Evolutionary conservation across 2,113 vertebrate genomes (phyloP), one percentile per base, ranked within the genome.

Genomic region (Thamnaconus septentrionalis): DNA sequence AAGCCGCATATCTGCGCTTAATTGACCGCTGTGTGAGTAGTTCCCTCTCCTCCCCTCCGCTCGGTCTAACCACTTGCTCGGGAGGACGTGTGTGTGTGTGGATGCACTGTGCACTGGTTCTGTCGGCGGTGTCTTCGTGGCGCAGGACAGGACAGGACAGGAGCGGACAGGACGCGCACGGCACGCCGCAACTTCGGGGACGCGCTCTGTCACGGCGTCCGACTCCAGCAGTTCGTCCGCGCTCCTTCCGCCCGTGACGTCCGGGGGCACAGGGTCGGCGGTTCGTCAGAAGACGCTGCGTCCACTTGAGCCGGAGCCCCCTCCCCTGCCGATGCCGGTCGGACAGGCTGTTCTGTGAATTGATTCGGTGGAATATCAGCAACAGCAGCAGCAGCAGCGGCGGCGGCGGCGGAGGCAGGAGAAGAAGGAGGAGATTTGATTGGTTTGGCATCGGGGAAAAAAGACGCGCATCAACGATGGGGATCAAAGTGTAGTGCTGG

Each of bases 401-500:
- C 18, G 18, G 18, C 18, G 18, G 18, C 18, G 2, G 18, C 18
- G 18, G 18, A 1, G 18, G 18, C 18, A 31, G 18, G 18, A 31
- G 18, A 1, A 31, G 18, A 31, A 31, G 18, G 18, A 31, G 18
- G 18, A 10, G 43, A 60, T 66, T 53, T 11, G 5, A 67, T 70
- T 68, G 64, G 73, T 79, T 84, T 68, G 61, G 75, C 74, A 58
- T 64, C 61, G 72, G 76, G 18, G 2, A 31, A 84, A 63, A 75
- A 57, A 39, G 64, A 39, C 45, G 11, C n/a, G 59, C 78, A 78
- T 56, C 66, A 58, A 63, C 59, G 63, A 90, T 90, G 89, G 73
- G 80, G 64, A 78, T 76, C 54, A 56, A 59, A 59, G 83, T 80
- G 79, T 90, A 90, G 86, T 70, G 55, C 59, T 45, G 87, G 89